Evolutionary conservation across 2,797 vertebrate species (phyloP).

Genomic region (Cirrhinus molitorella): DNA sequence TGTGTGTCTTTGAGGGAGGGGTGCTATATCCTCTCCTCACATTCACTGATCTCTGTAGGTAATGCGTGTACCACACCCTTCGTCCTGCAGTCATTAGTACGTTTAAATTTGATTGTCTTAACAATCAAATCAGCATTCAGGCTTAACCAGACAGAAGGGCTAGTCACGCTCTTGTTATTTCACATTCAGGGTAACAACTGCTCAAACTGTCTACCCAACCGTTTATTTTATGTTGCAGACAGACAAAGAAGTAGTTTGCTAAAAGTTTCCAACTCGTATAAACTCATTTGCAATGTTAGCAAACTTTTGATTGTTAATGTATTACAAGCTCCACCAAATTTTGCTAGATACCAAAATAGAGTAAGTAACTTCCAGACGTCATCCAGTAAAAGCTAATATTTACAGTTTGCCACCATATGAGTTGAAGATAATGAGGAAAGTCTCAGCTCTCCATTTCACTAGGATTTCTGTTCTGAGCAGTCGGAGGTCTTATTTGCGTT

Average conservation of each 20-base stretch:
- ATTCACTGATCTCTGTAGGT: constrained; percentile 57
- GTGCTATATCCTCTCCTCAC: constrained; percentile 56
- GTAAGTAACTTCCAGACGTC: not conserved
- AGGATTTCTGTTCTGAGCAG: not conserved
- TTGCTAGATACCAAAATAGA: not conserved
- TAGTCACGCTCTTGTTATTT: constrained; percentile 30
- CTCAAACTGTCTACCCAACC: constrained; percentile 13
- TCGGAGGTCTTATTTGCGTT: not conserved
- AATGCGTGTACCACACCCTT: constrained; percentile 41
- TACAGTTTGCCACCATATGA: not conserved
- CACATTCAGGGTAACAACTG: constrained; percentile 20
- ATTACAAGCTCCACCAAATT: not conserved
- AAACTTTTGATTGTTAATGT: not conserved
- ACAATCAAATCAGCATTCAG: constrained; percentile 59
- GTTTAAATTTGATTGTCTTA: constrained; percentile 35
- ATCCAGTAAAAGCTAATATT: not conserved
- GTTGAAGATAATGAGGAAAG: not conserved
- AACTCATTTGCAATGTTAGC: not conserved
- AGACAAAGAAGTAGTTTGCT: not conserved
- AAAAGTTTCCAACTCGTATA: not conserved
- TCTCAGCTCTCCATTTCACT: not conserved
- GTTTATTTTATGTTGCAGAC: not conserved
- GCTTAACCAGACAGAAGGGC: constrained; percentile 45
- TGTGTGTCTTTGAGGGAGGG: constrained; percentile 56
- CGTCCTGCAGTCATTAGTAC: constrained; percentile 31